A percentile compares a stretch with the other conserved stretches of the same genome.
These are phyloP conservation scores for Gambusia holbrooki DNA, from an alignment of 2,113 vertebrate genomes.

Conservation along the genomic window DNA sequence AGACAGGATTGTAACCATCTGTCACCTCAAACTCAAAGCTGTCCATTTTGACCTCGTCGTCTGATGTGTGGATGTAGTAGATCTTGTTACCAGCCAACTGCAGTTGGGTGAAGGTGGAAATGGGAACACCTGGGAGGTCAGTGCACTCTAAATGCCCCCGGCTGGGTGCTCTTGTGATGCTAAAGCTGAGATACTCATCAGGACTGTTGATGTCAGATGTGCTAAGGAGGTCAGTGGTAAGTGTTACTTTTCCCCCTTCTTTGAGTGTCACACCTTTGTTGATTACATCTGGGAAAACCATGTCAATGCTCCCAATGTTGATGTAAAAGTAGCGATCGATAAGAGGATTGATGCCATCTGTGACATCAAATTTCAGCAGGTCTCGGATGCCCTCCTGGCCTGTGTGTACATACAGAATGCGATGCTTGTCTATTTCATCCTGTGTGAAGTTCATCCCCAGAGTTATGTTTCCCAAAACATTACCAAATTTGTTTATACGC, in stretches of 20 bases:
- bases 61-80: conserved; percentile 95
- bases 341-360: conserved; percentile 91
- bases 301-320: conserved; percentile 88
- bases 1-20: conserved; percentile 94
- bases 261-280: conserved; percentile 96
- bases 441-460: conserved; percentile 96
- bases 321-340: conserved; percentile 98
- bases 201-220: conserved; percentile 96
- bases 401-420: conserved; percentile 89
- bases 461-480: conserved; percentile 86
- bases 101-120: conserved; percentile 92
- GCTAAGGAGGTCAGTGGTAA: conserved; percentile 95
- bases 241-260: conserved; percentile 93
- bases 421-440: conserved; percentile 87
- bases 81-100: conserved; percentile 96
- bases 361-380: conserved; percentile 95
- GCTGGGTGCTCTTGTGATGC: conserved; percentile 90
- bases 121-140: conserved; percentile 86
- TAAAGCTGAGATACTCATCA: conserved; percentile 93
- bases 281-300: conserved; percentile 93
- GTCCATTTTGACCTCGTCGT: conserved; percentile 97
- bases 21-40: conserved; percentile 98
- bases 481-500: conserved; percentile 75
- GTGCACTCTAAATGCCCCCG: conserved; percentile 93
- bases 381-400: conserved; percentile 91